Percentiles rank a stretch among this genome's conserved stretches.
Evolutionary conservation across 2,888 invertebrate genomes (phyloP).

Genomic region (Incurvaria masculella): DNA sequence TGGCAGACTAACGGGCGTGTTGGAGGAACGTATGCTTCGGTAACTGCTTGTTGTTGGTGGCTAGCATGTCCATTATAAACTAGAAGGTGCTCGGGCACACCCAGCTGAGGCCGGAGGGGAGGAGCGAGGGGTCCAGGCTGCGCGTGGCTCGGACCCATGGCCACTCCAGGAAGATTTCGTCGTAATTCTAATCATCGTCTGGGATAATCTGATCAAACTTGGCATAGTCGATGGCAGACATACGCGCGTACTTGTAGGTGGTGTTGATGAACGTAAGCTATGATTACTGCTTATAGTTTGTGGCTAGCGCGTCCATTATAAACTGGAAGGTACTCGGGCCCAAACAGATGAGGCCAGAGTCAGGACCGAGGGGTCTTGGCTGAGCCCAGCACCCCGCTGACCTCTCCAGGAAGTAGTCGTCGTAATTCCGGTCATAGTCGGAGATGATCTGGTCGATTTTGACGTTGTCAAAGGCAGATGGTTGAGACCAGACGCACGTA

Average conservation of each 20-base stretch:
- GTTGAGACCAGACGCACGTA: too few species aligned
- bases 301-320: conserved; percentile 57
- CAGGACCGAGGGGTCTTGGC: conserved; percentile 36
- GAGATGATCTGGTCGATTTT: conserved; percentile 82
- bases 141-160: conserved; percentile 53
- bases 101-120: conserved; percentile 49
- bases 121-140: conserved; percentile 34
- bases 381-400: conserved; percentile 53
- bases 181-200: conserved; percentile 71
- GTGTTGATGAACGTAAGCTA: too few species aligned
- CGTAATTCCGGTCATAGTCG: conserved; percentile 71
- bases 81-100: conserved; percentile 62
- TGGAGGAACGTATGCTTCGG: too few species aligned
- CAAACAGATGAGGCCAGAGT: conserved; percentile 51
- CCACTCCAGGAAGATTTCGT: conserved; percentile 69
- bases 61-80: conserved; percentile 61
- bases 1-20: conserved; percentile 77
- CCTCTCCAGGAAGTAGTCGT: conserved; percentile 69
- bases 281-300: conserved; percentile 32
- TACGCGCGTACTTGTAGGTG: too few species aligned
- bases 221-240: conserved; percentile 84
- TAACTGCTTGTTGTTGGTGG: too few species aligned
- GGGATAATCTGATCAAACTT: conserved; percentile 82
- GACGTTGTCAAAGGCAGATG: conserved; percentile 86
- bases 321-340: conserved; percentile 63